These are phyloP conservation scores for Drosophila asahinai DNA, from an alignment of 1,140 invertebrate genomes.

Conservation along the genomic window DNA sequence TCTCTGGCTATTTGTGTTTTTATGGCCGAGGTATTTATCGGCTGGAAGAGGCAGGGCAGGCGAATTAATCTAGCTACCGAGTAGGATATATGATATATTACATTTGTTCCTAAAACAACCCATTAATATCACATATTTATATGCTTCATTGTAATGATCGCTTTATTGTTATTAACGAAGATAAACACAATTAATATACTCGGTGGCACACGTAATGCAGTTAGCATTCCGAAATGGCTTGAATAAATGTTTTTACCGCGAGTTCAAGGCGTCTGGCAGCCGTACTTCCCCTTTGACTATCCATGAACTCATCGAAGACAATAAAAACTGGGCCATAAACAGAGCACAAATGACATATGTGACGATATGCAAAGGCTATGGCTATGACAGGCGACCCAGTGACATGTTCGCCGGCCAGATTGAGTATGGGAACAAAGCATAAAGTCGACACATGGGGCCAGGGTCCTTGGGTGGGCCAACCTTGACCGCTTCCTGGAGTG, in stretches of 20 bases:
- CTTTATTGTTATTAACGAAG: slow-evolving; percentile 10
- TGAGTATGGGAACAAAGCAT: slow-evolving; percentile 30
- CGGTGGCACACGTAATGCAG: background rate
- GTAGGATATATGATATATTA: too few relatives aligned
- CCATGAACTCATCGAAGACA: slow-evolving; percentile 36
- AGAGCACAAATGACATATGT: slow-evolving; percentile 67
- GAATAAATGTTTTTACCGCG: slow-evolving; percentile 24
- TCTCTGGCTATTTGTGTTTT: background rate
- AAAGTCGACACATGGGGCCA: slow-evolving; percentile 20
- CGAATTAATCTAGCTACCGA: background rate
- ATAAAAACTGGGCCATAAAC: slow-evolving; percentile 66
- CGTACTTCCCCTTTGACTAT: slow-evolving; percentile 10
- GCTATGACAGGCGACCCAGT: slow-evolving; percentile 8
- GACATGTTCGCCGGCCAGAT: slow-evolving; percentile 16
- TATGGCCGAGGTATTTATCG: background rate
- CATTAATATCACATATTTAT: background rate
- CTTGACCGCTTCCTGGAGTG: slow-evolving; percentile 40
- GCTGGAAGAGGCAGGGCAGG: background rate
- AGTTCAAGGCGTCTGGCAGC: slow-evolving; percentile 13
- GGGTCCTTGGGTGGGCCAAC: slow-evolving; percentile 7
- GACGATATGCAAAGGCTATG: slow-evolving; percentile 51
- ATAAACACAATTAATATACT: slow-evolving; percentile 7
- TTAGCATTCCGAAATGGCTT: background rate
- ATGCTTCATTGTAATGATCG: slow-evolving; percentile 5
- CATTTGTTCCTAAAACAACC: too few relatives aligned